Evolutionary conservation across 2,797 vertebrate genomes (phyloP), one percentile per base, ranked within the genome.

Genomic region (Alfaro cultratus): DNA sequence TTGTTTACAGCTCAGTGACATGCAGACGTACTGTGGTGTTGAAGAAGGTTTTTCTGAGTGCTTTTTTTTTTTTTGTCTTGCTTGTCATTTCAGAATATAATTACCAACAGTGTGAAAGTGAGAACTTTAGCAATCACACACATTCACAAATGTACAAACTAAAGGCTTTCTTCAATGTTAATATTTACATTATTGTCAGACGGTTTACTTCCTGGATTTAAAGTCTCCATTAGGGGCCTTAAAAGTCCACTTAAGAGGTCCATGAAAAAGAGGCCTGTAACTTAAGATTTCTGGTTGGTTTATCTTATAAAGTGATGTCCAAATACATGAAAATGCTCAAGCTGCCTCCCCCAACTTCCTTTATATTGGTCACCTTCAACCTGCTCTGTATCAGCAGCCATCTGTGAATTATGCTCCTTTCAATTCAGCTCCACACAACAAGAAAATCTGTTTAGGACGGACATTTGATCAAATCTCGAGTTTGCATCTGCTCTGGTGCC

Each of bases 371-470:
- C 79, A 70, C 82, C 87, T 80, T 86, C 70, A 18, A 73, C 39
- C 74, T 47, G 10, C 73, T 78, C 46, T 71, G 49, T 36, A 29
- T 43, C 72, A 29, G 77, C 82, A 72, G 67, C 62, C 80, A 81
- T 85, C 80, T 81, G 81, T 2, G 1, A 77, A 76, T 77, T 74
- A 55, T 75, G 68, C 43, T 84, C 81, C 39, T 70, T 73, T 90
- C 86, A 84, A 84, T 90, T 91, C 86, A 53, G 51, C 23, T 26
- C 83, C 87, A 88, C 85, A 89, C 71, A 83, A 74, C 41, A 67
- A 10, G 86, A 76, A 93, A 94, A 94, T 94, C 88, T 75, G 87
- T 93, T 94, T 94, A 93, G 87, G 86, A 86, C 76, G 85, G 91
- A 88, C 81, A 90, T 89, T 91, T 91, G 91, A 94, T 94, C 89